These are phyloP conservation scores for Luidia sarsii DNA, from an alignment of 53 echinoderm and acorn worm genomes.

Conservation along the genomic window DNA sequence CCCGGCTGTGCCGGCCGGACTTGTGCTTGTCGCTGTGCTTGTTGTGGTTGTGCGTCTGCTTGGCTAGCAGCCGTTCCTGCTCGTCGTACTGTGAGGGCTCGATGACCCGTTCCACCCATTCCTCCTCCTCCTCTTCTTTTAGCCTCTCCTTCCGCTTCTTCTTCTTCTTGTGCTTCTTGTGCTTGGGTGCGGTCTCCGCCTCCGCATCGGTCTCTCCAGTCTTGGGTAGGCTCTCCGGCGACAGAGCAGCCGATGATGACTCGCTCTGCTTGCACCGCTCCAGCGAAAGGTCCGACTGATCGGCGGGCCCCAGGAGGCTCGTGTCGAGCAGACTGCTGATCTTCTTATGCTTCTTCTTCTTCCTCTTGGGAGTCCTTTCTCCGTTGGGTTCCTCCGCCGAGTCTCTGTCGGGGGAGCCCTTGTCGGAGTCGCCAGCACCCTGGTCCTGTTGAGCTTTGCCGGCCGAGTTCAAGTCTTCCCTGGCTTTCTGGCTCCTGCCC, in stretches of 20 bases:
- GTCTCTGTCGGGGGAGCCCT: neutral
- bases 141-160: conserved; percentile 6
- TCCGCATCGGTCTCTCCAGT: conserved; percentile 8
- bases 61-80: conserved; percentile 29
- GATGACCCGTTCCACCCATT: conserved; percentile 56
- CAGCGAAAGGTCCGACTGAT: neutral
- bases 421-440: neutral
- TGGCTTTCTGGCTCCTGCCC: no score
- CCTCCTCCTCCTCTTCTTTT: conserved; percentile 42
- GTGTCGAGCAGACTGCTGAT: neutral
- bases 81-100: conserved; percentile 49
- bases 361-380: neutral
- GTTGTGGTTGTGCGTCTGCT: neutral
- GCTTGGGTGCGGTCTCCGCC: conserved; percentile 33
- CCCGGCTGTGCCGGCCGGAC: conserved; percentile 29
- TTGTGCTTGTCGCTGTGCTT: neutral
- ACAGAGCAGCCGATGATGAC: neutral
- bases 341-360: conserved; percentile 34
- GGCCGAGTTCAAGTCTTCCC: no score
- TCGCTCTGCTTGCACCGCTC: conserved; percentile 16
- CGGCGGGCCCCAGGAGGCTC: conserved; percentile 2
- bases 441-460: no score
- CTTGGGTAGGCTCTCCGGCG: neutral
- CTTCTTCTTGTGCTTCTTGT: conserved; percentile 65
- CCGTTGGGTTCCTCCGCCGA: neutral